Conservation (phyloP, 1,140 invertebrate genomes). For the Cardiocondyla obscurior region DNA sequence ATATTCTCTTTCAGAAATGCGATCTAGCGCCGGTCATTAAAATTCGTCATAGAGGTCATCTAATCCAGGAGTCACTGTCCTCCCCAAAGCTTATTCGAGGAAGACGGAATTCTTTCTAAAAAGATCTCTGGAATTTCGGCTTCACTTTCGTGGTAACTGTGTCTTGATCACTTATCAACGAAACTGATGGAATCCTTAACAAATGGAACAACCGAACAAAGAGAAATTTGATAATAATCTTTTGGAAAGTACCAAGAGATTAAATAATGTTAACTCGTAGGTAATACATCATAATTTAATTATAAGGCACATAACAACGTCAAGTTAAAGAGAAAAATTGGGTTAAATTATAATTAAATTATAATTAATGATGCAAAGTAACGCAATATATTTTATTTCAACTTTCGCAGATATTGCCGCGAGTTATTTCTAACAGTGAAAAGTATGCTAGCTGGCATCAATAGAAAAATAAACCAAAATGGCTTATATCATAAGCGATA, state of each 20-base stretch:
- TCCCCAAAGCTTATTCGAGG: background rate
- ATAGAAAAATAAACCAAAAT: constrained; percentile 2
- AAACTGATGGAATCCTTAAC: constrained; percentile 11
- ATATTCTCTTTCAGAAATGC: constrained; percentile 49
- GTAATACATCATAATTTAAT: background rate
- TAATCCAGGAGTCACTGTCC: constrained; percentile 66
- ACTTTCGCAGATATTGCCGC: background rate
- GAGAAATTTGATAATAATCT: background rate
- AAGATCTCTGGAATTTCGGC: background rate
- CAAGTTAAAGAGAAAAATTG: background rate
- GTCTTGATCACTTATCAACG: background rate
- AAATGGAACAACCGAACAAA: background rate
- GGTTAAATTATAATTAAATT: background rate
- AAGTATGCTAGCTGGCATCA: background rate
- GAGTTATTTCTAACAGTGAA: background rate
- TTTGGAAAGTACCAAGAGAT: background rate
- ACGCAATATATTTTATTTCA: background rate
- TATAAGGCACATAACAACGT: no score
- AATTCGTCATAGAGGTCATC: constrained; percentile 65
- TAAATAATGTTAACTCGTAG: background rate
- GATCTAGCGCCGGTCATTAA: background rate
- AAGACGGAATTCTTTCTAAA: background rate
- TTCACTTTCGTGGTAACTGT: constrained; percentile 4
- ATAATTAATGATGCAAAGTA: background rate
- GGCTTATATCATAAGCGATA: background rate